Evolutionary conservation across 2,797 vertebrate species (phyloP).

Genomic region (Schizopygopsis malacanthus): DNA sequence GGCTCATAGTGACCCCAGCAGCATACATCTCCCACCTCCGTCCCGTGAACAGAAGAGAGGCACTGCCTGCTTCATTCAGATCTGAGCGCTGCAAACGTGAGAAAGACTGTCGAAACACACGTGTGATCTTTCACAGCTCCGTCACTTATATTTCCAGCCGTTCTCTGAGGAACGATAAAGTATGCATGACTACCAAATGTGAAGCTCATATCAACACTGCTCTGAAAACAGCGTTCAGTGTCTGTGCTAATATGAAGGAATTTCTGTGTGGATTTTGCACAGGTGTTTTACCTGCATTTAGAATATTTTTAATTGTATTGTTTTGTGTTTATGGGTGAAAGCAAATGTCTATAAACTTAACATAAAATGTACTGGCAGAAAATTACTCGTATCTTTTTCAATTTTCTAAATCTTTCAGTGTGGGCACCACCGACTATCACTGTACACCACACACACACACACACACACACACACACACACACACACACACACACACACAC

Average conservation of each 20-base stretch:
- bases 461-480: too few relatives aligned
- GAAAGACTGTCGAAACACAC: not conserved
- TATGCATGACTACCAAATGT: not conserved
- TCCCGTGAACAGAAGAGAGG: slow-evolving; percentile 58
- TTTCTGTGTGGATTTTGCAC: not conserved
- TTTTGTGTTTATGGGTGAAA: not conserved
- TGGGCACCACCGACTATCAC: too few relatives aligned
- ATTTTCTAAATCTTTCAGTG: too few relatives aligned
- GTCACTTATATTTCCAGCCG: not conserved
- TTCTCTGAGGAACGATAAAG: slow-evolving; percentile 1
- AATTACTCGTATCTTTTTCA: too few relatives aligned
- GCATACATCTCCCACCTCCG: slow-evolving; percentile 85
- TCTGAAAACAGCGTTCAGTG: not conserved
- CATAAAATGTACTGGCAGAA: not conserved
- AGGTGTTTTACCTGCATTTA: not conserved
- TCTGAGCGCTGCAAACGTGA: slow-evolving; percentile 13
- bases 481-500: too few relatives aligned
- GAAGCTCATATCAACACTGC: not conserved
- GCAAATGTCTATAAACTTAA: not conserved
- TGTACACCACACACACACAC: too few relatives aligned
- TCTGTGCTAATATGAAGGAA: not conserved
- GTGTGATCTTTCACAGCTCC: not conserved
- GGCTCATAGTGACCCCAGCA: slow-evolving; percentile 57
- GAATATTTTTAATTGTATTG: not conserved
- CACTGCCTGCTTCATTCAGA: not conserved